Evolutionary conservation across 2,888 invertebrate genomes (phyloP).

Genomic region (Pogonocherus hispidulus): DNA sequence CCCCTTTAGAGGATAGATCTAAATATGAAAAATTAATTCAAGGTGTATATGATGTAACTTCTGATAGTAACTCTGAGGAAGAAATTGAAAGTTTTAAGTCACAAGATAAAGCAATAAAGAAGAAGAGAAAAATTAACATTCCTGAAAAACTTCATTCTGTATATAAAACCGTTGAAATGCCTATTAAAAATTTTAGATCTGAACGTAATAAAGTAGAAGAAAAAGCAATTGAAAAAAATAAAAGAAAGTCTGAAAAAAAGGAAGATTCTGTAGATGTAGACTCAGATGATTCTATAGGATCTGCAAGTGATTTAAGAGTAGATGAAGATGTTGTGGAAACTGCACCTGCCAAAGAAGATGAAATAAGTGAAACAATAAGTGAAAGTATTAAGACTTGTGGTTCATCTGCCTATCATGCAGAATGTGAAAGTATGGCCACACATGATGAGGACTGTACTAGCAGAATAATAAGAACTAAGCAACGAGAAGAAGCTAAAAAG

Average conservation of each 20-base stretch:
- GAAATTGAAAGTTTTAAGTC: conserved; percentile 65
- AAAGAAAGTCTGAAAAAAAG: conserved; percentile 49
- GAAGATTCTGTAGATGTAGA: conserved; percentile 66
- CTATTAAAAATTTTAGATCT: conserved; percentile 69
- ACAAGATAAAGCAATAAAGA: conserved; percentile 64
- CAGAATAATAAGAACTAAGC: conserved; percentile 69
- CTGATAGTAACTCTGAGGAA: conserved; percentile 70
- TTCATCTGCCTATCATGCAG: conserved; percentile 80
- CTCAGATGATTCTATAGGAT: conserved; percentile 79
- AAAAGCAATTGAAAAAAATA: conserved; percentile 59
- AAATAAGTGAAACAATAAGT: conserved; percentile 72
- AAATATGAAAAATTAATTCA: conserved; percentile 83
- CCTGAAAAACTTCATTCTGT: conserved; percentile 72
- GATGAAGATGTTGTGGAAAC: conserved; percentile 70
- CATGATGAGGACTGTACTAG: conserved; percentile 73
- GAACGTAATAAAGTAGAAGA: conserved; percentile 63
- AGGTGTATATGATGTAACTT: conserved; percentile 72
- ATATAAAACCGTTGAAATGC: conserved; percentile 70
- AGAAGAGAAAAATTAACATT: conserved; percentile 67
- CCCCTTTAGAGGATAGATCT: conserved; percentile 80
- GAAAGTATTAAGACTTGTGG: conserved; percentile 78
- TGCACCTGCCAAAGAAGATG: conserved; percentile 66
- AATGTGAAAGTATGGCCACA: conserved; percentile 79
- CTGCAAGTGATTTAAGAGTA: conserved; percentile 78
- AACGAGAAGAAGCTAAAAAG: conserved; percentile 68